Evolutionary conservation across 2,797 vertebrate species (phyloP).

Genomic region (Odontamblyopus rebecca): DNA sequence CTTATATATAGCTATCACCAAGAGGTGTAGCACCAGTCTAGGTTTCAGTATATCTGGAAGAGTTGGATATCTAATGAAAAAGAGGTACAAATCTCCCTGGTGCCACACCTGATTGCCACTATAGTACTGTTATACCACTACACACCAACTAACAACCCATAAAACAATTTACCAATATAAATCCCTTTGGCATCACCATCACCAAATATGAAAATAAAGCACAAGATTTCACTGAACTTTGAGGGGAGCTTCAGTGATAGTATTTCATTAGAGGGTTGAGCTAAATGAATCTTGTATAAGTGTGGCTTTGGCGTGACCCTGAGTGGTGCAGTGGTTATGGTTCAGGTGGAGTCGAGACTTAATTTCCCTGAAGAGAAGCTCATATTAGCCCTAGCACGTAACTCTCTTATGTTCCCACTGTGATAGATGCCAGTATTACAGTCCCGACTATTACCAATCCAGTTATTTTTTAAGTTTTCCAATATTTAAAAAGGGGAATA

Average conservation of each 20-base stretch:
- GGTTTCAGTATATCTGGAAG: no score
- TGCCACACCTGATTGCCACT: no score
- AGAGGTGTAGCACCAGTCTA: no score
- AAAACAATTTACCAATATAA: no score
- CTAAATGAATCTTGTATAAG: slow-evolving; percentile 25
- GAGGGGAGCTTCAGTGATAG: background rate
- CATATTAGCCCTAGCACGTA: slow-evolving; percentile 34
- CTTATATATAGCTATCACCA: no score
- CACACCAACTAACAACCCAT: no score
- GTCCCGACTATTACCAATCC: slow-evolving; percentile 10
- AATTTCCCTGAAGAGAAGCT: slow-evolving; percentile 55
- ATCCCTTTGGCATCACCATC: background rate
- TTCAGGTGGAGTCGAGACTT: slow-evolving; percentile 30
- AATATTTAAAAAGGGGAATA: background rate
- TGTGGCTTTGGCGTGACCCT: slow-evolving; percentile 22
- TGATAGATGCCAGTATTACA: slow-evolving; percentile 12
- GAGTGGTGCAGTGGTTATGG: slow-evolving; percentile 38
- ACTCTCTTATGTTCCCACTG: slow-evolving; percentile 4
- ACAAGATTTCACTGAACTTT: background rate
- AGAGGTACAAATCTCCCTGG: no score
- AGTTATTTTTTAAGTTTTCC: background rate
- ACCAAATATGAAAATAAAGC: background rate
- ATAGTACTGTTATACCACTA: no score
- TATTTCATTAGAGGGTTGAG: slow-evolving; percentile 11
- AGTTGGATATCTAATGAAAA: no score